Conservation (phyloP, 2,888 invertebrate species). For the Tetheella fluctuosa region DNA sequence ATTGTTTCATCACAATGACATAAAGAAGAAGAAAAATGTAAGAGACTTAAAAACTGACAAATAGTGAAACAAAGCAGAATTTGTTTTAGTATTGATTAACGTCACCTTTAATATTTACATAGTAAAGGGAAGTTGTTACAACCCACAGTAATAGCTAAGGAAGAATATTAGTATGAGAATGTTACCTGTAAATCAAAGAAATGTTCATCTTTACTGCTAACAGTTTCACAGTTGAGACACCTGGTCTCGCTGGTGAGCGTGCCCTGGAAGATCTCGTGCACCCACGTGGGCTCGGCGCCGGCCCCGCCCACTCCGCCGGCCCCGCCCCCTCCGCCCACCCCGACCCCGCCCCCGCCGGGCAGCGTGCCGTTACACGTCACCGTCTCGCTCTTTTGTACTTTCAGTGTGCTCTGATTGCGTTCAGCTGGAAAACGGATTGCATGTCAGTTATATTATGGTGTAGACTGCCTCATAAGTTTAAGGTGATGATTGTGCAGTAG, state of each 20-base stretch:
- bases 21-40: no score
- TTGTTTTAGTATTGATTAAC: no score
- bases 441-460: neutral
- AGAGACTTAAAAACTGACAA: no score
- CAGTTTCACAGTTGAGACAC: constrained; percentile 99
- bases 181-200: constrained; percentile 96
- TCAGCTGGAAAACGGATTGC: constrained; percentile 83
- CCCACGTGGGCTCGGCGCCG: constrained; percentile 96
- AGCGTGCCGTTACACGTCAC: constrained; percentile 70
- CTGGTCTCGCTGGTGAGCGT: constrained; percentile 99
- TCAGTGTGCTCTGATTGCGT: constrained; percentile 88
- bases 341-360: constrained; percentile 29
- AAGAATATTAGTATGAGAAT: neutral
- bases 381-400: constrained; percentile 82
- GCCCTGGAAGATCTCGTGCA: constrained; percentile 99
- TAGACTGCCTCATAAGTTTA: neutral
- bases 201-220: constrained; percentile 99
- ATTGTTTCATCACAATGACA: no score
- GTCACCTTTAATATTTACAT: no score
- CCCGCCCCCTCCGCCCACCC: no score
- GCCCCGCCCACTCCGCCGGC: neutral
- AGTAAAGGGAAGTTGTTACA: no score
- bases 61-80: no score
- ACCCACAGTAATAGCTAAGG: no score
- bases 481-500: no score